Evolutionary conservation across 1,140 invertebrate genomes (phyloP), one percentile per base, ranked within the genome.

Genomic region (Cotesia typhae): DNA sequence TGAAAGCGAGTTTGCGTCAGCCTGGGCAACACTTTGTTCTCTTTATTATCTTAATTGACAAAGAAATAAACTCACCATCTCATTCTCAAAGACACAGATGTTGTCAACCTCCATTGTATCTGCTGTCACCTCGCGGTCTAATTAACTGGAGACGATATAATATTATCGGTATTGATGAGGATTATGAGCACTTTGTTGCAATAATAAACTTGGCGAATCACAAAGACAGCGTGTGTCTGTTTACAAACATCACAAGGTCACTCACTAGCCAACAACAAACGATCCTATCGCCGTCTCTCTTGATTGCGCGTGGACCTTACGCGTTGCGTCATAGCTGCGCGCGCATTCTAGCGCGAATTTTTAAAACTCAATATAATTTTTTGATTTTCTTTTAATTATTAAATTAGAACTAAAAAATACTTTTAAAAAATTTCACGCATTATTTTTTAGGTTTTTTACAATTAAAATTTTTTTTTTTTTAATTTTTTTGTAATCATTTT

Each of bases 241-340:
- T 86, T 86, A 85, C 84, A 86, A 86, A 86, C 84, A 86, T 82
- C 80, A 80, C 84, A 86, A 86, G 84, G 83, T 85, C 84, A 86
- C 78, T 79, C 41, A 47, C 41, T 47, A 47, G 41, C 41, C 41
- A 47, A 47, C 41, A 47, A 47, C 41, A 47, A 47, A 9, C 41
- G 10, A 47, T 47, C 41, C 41, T 47, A 47, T 47, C 41, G 41
- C 41, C 10, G 6, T 9, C 41, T 47, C 41, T 47, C 10, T 47
- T 47, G 10, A 47, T 5, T 7, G 41, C 41, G 41, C 41, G 41
- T 47, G 41, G 41, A 47, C 10, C 4, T 47, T 47, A 7, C 41
- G 41, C 41, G 5, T 28, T 51, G 65, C 61, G 41, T 47, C 41
- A 10, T 47, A 2, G 10, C 28, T 28, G 41, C 41, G 5, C 41